phyloP scores from a whole-genome alignment of 2,113 vertebrate genomes.

The Propithecus coquereli region DNA sequence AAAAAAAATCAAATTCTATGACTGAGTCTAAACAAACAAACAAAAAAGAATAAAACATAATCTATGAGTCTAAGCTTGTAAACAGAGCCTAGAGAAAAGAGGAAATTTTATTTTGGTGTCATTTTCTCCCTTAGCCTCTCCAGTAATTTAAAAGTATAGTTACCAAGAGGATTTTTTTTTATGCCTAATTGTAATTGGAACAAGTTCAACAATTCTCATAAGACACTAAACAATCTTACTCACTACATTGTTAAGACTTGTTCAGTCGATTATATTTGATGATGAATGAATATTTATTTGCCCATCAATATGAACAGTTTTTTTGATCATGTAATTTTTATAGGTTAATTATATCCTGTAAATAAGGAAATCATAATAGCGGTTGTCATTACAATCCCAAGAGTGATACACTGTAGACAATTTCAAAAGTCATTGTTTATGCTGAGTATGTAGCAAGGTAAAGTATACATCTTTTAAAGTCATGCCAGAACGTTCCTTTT shows the following conservation, averaged over 20 bases:
- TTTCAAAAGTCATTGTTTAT: not conserved
- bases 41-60: not conserved
- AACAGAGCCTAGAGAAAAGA: not conserved
- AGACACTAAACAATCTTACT: slow-evolving; percentile 46
- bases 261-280: slow-evolving; percentile 17
- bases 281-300: slow-evolving; percentile 54
- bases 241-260: slow-evolving; percentile 47
- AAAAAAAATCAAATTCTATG: not conserved
- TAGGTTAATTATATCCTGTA: slow-evolving; percentile 36
- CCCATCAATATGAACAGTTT: slow-evolving; percentile 7
- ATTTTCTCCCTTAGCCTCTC: slow-evolving; percentile 32
- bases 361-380: slow-evolving; percentile 17
- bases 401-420: not conserved
- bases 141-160: slow-evolving; percentile 27
- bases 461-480: not conserved
- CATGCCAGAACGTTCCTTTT: not conserved
- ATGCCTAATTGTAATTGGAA: slow-evolving; percentile 54
- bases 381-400: not conserved
- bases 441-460: not conserved
- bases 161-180: slow-evolving; percentile 24
- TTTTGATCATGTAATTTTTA: slow-evolving; percentile 47
- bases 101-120: not conserved
- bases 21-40: not conserved
- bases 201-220: slow-evolving; percentile 55
- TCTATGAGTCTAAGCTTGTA: not conserved